Evolutionary conservation across 1,140 invertebrate species (phyloP).

Genomic region (Drosophila navojoa): DNA sequence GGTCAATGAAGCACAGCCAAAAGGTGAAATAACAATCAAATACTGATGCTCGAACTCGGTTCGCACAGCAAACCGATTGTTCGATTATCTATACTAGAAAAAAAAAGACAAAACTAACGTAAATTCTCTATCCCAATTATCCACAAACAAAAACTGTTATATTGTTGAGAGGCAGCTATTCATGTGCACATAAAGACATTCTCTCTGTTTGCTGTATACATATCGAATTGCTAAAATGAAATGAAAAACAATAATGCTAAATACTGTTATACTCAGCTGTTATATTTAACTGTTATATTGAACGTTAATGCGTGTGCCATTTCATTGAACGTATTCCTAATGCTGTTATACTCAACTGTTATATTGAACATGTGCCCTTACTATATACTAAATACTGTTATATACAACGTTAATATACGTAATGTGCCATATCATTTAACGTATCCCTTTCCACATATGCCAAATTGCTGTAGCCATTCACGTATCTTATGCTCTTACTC

Average conservation of each 20-base stretch:
- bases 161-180: constrained; percentile 15
- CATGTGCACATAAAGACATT: constrained; percentile 21
- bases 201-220: not conserved
- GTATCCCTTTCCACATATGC: not conserved
- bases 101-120: constrained; percentile 31
- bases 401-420: not conserved
- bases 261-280: constrained; percentile 28
- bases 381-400: constrained; percentile 4
- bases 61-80: not conserved
- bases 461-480: constrained; percentile 26
- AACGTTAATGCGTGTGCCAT: constrained; percentile 19
- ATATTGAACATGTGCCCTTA: too few species aligned
- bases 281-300: constrained; percentile 10
- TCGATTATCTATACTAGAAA: not conserved
- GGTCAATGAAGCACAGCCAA: constrained; percentile 92
- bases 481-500: constrained; percentile 12
- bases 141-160: not conserved
- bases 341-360: constrained; percentile 19
- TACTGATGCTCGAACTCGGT: constrained; percentile 9
- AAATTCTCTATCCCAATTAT: not conserved
- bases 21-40: constrained; percentile 86
- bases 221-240: constrained; percentile 22
- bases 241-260: not conserved
- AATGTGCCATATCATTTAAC: not conserved
- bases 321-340: not conserved